These are phyloP conservation scores for Heliconius aoede DNA, from an alignment of 2,888 invertebrate species.

Conservation along the genomic window DNA sequence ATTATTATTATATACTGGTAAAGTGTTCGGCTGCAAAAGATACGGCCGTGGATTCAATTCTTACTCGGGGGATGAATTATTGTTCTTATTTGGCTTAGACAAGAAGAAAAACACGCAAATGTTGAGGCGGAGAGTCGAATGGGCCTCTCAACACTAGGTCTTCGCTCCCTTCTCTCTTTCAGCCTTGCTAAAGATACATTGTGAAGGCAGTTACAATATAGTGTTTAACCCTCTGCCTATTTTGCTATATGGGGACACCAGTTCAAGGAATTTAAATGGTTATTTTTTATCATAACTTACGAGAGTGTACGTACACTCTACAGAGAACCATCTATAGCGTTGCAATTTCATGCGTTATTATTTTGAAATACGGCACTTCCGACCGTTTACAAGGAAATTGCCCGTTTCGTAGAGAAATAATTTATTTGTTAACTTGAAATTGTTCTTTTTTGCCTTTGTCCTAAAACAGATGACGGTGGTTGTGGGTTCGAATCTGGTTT, in stretches of 20 bases:
- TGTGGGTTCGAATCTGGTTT: not conserved
- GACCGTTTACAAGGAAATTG: conserved; percentile 31
- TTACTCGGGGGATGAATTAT: not conserved
- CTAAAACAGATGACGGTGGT: not conserved
- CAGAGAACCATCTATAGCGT: conserved; percentile 13
- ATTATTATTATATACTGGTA: no score
- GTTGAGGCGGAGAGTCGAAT: no score
- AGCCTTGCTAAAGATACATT: no score
- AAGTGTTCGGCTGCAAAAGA: no score
- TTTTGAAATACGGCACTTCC: conserved; percentile 31
- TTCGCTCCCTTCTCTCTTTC: no score
- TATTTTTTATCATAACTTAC: not conserved
- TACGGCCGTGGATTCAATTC: no score
- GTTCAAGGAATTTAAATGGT: not conserved
- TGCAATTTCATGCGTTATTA: conserved; percentile 33
- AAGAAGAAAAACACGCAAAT: no score
- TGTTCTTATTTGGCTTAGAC: not conserved
- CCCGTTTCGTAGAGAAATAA: conserved; percentile 6
- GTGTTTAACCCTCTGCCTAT: no score
- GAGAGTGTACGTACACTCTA: not conserved
- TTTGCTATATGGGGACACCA: not conserved
- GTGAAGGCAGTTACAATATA: no score
- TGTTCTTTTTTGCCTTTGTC: not conserved
- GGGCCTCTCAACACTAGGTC: no score
- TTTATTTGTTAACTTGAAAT: conserved; percentile 11